These are phyloP conservation scores for Enteromius viviparus DNA, from an alignment of 2,797 vertebrate genomes.

Conservation along the genomic window DNA sequence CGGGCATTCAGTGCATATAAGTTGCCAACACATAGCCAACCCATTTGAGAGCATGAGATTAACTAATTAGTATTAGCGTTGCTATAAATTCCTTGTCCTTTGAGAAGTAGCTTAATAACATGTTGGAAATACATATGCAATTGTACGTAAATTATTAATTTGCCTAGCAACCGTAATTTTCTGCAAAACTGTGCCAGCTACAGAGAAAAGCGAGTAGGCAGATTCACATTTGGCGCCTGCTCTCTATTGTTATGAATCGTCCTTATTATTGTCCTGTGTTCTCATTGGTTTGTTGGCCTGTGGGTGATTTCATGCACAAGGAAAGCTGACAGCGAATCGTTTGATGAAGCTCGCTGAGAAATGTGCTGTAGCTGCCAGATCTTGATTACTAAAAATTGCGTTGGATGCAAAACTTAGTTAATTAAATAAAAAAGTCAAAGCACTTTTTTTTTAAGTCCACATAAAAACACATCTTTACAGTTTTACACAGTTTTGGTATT, in stretches of 20 bases:
- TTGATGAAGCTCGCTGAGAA: not conserved
- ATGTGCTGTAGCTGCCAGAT: not conserved
- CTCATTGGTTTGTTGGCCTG: not conserved
- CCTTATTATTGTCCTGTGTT: not conserved
- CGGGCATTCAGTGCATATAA: not conserved
- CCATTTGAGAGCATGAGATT: not conserved
- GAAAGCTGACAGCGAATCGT: not conserved
- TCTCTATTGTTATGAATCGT: not conserved
- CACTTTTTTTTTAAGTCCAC: not conserved
- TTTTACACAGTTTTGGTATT: not conserved
- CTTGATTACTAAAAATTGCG: not conserved
- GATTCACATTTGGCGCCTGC: not conserved
- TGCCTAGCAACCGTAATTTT: not conserved
- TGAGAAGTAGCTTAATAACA: not conserved
- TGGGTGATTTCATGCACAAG: not conserved
- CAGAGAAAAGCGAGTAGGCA: not conserved
- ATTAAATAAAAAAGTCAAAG: not conserved
- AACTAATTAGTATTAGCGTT: not conserved
- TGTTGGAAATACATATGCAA: not conserved
- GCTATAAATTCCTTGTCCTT: not conserved
- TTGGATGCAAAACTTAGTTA: not conserved
- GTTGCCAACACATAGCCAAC: not conserved
- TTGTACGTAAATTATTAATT: not conserved
- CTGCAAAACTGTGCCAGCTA: not conserved
- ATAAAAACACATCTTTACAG: not conserved